phyloP scores from a whole-genome alignment of 2,888 invertebrate genomes.

The Dynastes maya region DNA sequence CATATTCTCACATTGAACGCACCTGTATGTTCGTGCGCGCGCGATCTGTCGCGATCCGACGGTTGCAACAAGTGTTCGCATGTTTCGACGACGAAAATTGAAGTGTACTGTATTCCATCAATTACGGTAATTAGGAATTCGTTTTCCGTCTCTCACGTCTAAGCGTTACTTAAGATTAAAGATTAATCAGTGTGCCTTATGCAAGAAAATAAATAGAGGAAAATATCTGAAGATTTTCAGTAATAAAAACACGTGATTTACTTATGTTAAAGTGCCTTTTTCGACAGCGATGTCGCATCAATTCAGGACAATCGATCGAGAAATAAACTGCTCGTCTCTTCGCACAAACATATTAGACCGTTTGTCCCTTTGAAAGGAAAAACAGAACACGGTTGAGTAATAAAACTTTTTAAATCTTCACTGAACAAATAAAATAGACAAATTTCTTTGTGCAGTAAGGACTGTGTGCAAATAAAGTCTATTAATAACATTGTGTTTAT shows the following conservation, averaged over 20 bases:
- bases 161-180: too few relatives aligned
- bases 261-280: neutral
- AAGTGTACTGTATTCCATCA: neutral
- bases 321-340: neutral
- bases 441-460: neutral
- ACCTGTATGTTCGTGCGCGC: constrained; percentile 57
- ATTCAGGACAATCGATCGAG: neutral
- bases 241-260: neutral
- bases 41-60: constrained; percentile 52
- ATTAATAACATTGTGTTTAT: neutral
- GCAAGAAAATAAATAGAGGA: neutral
- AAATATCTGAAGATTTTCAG: neutral
- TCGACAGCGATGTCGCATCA: neutral
- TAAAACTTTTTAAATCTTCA: neutral
- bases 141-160: neutral
- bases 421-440: neutral
- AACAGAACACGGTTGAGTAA: neutral
- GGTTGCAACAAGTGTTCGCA: constrained; percentile 54
- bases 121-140: neutral
- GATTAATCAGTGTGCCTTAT: constrained; percentile 24
- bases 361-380: neutral
- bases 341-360: neutral
- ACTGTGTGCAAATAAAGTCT: neutral
- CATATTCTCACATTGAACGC: constrained; percentile 53
- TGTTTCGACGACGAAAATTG: constrained; percentile 32